phyloP scores from a whole-genome alignment of 2,888 invertebrate species.

The Acanthoscelides obtectus region DNA sequence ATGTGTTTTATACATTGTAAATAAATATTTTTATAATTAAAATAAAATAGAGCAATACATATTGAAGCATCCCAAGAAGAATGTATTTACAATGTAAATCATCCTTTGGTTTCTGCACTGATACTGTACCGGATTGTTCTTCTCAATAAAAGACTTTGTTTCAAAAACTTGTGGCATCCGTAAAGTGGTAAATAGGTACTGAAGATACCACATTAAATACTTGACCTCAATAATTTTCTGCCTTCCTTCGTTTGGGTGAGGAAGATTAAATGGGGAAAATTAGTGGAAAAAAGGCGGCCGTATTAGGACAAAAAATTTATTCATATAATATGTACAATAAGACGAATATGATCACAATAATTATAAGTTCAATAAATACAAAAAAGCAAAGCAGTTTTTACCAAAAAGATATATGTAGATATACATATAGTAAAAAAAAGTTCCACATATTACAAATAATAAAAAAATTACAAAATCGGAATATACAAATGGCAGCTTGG shows the following conservation, averaged over 20 bases:
- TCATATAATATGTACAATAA: not conserved
- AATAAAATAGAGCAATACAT: too few species aligned
- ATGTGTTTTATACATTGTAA: conserved; percentile 14
- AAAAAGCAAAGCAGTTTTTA: not conserved
- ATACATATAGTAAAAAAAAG: not conserved
- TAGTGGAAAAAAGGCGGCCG: not conserved
- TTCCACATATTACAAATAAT: not conserved
- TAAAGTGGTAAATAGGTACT: too few species aligned
- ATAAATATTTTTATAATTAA: conserved; percentile 14
- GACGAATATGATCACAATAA: not conserved
- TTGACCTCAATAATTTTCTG: too few species aligned
- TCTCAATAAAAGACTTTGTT: too few species aligned
- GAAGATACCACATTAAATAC: too few species aligned
- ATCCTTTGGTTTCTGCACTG: too few species aligned
- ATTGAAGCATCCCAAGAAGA: too few species aligned
- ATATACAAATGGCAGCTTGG: conserved; percentile 2
- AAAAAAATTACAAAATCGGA: conserved; percentile 1
- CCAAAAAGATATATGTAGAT: not conserved
- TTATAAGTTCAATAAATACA: not conserved
- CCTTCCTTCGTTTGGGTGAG: too few species aligned
- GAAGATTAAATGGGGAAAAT: too few species aligned
- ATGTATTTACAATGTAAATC: too few species aligned
- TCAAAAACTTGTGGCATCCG: too few species aligned
- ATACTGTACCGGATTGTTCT: too few species aligned
- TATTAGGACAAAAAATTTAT: not conserved